Evolutionary conservation across 2,888 invertebrate genomes (phyloP), one percentile per base, ranked within the genome.

Genomic region (Eilema depressum): DNA sequence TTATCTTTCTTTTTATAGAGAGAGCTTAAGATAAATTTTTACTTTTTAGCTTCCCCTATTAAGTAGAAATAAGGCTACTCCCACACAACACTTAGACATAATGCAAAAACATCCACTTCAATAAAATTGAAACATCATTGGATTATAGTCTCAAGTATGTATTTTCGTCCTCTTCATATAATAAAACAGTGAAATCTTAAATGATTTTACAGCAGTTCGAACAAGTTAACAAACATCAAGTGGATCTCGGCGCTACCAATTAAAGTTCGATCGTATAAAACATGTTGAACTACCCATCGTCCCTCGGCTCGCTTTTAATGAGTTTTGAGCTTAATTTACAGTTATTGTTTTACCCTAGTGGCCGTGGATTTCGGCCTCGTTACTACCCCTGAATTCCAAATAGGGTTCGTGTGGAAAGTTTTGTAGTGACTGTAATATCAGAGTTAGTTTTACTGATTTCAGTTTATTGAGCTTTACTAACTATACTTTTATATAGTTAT

Each of bases 241-340:
- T 76, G 74, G 84, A 88, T 85, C 83, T 87, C 82, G 75, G 76
- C 80, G 81, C 76, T 82, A 85, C 88, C 88, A 92, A 92, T 92
- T 91, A 90, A 92, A 91, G 88, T 91, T 91, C 86, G 88, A 92
- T 92, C 86, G 87, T 85, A 86, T 89, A 88, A 87, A 90, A 88
- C 89, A 84, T 83, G 83, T 85, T 87, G 75, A 76, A 84, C 82
- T 78, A 82, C 83, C 71, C 73, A 53, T 64, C 60, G 79, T 75
- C 74, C 73, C 75, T 75, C 80, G 83, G 80, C 79, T 72, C 75
- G 88, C 85, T 91, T 92, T 92, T 93, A 94, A 94, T 93, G 93
- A 94, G 93, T 93, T 94, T 92, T 84, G 82, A 90, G 90, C 80
- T 91, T 91, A 93, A 93, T 93, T 93, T 93, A 93, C 92, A 88